Conservation (phyloP, 2,797 vertebrate species). For the Sebastolobus altivelis region DNA sequence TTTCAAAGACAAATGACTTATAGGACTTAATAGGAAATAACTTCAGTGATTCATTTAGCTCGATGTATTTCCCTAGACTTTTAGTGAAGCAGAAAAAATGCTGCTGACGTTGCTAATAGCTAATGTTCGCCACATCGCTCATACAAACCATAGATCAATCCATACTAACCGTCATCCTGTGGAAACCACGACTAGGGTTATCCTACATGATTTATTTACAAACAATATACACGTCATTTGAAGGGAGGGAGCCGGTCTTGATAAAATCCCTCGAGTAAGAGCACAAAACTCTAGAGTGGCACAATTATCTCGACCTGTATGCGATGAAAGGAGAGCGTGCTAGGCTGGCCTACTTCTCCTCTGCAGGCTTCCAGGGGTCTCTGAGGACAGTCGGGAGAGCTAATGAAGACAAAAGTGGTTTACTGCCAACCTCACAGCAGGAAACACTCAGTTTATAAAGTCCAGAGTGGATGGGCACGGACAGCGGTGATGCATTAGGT, state of each 20-base stretch:
- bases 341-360: conserved; percentile 64
- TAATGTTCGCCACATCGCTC: neutral
- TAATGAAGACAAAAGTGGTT: conserved; percentile 50
- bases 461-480: neutral
- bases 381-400: conserved; percentile 39
- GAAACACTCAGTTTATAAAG: conserved; percentile 38
- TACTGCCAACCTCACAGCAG: conserved; percentile 36
- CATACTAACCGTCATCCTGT: neutral
- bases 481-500: conserved; percentile 22
- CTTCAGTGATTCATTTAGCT: neutral
- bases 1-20: neutral
- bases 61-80: neutral
- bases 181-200: neutral
- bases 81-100: neutral
- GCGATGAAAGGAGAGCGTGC: conserved; percentile 47
- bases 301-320: conserved; percentile 47
- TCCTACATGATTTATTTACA: neutral
- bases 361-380: conserved; percentile 42
- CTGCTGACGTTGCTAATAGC: neutral
- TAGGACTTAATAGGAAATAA: neutral
- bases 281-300: conserved; percentile 20
- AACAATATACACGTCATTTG: neutral
- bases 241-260: conserved; percentile 2
- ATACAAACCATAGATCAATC: neutral
- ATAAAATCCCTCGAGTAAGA: conserved; percentile 15